These are phyloP conservation scores for Netelia virgata DNA, from an alignment of 2,888 invertebrate genomes.

Conservation along the genomic window DNA sequence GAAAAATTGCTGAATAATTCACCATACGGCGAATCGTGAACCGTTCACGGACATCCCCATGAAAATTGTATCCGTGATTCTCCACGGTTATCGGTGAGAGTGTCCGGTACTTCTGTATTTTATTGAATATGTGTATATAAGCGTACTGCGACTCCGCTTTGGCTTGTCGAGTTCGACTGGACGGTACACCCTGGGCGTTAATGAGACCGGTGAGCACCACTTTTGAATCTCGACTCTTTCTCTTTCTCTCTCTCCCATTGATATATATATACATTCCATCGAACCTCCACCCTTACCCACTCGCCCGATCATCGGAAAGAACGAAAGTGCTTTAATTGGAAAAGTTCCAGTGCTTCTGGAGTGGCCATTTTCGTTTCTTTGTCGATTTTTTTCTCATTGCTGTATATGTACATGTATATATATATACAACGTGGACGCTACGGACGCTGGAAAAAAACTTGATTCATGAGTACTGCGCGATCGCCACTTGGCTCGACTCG, in stretches of 20 bases:
- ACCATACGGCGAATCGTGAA: too few relatives aligned
- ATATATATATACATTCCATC: constrained; percentile 73
- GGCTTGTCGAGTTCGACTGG: constrained; percentile 58
- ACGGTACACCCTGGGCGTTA: constrained; percentile 59
- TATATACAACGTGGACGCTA: constrained; percentile 1
- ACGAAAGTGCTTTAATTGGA: constrained; percentile 80
- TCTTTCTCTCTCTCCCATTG: constrained; percentile 33
- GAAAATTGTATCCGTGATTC: too few relatives aligned
- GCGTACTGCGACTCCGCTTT: constrained; percentile 47
- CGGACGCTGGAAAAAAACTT: constrained; percentile 39
- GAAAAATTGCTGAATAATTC: too few relatives aligned
- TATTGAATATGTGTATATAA: background rate
- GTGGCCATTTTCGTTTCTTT: constrained; percentile 39
- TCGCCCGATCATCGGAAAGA: constrained; percentile 77
- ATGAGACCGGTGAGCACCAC: constrained; percentile 65
- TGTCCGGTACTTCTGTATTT: too few relatives aligned
- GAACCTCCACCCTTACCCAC: constrained; percentile 70
- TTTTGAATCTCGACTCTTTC: constrained; percentile 36
- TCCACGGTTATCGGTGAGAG: too few relatives aligned
- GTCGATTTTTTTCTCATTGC: constrained; percentile 5
- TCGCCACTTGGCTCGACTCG: constrained; percentile 28
- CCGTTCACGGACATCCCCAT: too few relatives aligned
- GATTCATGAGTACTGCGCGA: constrained; percentile 40
- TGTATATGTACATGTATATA: background rate
- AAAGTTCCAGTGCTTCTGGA: constrained; percentile 73